Conservation (phyloP, 1,140 invertebrate species). For the Oedothorax gibbosus region DNA sequence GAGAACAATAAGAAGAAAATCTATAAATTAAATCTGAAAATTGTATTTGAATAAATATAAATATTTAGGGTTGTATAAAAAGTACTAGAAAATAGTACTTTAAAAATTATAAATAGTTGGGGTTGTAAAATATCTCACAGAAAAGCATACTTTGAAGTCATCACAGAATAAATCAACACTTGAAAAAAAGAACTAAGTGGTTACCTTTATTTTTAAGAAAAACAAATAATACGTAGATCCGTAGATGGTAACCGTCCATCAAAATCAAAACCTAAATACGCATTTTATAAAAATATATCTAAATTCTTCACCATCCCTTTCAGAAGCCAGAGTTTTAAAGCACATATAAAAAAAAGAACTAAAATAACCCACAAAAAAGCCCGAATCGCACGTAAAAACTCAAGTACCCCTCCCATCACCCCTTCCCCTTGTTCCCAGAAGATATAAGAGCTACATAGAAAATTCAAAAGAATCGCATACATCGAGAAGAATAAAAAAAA, state of each 20-base stretch:
- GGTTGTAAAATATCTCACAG: too few species aligned
- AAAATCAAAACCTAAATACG: conserved; percentile 35
- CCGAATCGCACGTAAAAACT: conserved; percentile 38
- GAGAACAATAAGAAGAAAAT: too few species aligned
- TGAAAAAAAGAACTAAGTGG: neutral
- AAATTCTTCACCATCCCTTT: conserved; percentile 31
- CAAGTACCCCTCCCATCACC: conserved; percentile 12
- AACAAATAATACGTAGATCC: conserved; percentile 2
- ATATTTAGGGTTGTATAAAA: too few species aligned
- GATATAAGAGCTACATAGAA: conserved; percentile 40
- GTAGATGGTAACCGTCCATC: conserved; percentile 11
- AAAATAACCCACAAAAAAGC: neutral
- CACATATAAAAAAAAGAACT: neutral
- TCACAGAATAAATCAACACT: conserved; percentile 2
- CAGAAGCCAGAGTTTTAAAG: conserved; percentile 1
- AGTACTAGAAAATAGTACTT: too few species aligned
- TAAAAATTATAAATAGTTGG: too few species aligned
- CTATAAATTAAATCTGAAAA: too few species aligned
- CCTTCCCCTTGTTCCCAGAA: conserved; percentile 9
- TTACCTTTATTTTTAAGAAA: neutral
- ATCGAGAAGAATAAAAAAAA: conserved; percentile 10
- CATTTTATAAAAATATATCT: conserved; percentile 9
- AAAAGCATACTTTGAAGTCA: neutral
- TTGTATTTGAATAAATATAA: too few species aligned
- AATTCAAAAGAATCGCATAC: conserved; percentile 39